These are phyloP conservation scores for Chloroclysta siterata DNA, from an alignment of 2,888 invertebrate genomes.

Conservation along the genomic window DNA sequence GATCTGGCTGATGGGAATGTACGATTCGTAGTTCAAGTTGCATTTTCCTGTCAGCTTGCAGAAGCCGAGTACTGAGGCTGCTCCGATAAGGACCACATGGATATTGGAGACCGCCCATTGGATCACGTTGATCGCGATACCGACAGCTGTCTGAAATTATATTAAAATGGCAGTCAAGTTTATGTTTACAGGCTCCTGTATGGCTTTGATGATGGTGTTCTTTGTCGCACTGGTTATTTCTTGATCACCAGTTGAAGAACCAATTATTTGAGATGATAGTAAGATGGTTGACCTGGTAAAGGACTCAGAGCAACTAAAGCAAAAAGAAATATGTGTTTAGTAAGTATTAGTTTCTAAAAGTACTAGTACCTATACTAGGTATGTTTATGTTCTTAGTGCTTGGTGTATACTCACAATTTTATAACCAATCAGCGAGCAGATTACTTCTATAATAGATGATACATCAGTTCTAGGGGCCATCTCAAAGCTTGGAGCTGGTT, in stretches of 20 bases:
- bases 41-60: constrained; percentile 56
- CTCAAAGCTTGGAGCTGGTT: constrained; percentile 26
- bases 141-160: constrained; percentile 42
- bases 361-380: too few relatives aligned
- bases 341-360: too few relatives aligned
- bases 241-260: too few relatives aligned
- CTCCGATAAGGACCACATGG: constrained; percentile 48
- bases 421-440: constrained; percentile 45
- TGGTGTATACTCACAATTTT: constrained; percentile 48
- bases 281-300: too few relatives aligned
- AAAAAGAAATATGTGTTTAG: too few relatives aligned
- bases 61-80: constrained; percentile 48
- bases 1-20: constrained; percentile 57
- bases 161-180: neutral
- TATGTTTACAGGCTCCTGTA: too few relatives aligned
- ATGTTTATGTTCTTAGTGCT: too few relatives aligned
- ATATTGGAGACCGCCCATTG: constrained; percentile 55
- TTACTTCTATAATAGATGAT: constrained; percentile 36
- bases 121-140: constrained; percentile 47
- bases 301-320: too few relatives aligned
- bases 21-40: constrained; percentile 44
- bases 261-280: too few relatives aligned
- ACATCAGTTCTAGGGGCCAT: constrained; percentile 29
- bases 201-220: too few relatives aligned
- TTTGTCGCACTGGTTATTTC: too few relatives aligned